A percentile compares a stretch with the other conserved stretches of the same genome.
Conservation (phyloP, 2,797 vertebrate species). For the Squalus acanthias region DNA sequence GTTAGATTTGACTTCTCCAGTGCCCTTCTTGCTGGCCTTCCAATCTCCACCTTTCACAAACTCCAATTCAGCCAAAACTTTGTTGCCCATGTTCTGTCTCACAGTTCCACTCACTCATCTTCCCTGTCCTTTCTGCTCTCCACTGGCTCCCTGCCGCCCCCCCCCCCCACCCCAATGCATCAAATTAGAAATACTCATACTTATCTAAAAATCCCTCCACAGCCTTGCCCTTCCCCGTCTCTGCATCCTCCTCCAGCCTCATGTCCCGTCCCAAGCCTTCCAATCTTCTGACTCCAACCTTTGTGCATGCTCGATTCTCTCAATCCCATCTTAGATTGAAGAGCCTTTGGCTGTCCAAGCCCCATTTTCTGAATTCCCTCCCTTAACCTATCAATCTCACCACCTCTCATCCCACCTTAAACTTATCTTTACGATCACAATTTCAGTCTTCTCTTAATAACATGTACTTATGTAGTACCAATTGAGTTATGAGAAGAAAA, state of each 20-base stretch:
- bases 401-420: too few species aligned
- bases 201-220: neutral
- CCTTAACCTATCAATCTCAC: too few species aligned
- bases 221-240: neutral
- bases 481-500: too few species aligned
- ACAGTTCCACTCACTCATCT: neutral
- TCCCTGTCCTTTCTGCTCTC: too few species aligned
- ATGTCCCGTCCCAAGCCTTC: neutral
- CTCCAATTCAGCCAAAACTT: neutral
- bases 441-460: too few species aligned
- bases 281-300: neutral
- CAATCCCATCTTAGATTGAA: too few species aligned
- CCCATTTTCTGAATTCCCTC: too few species aligned
- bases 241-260: neutral
- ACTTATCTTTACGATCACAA: too few species aligned
- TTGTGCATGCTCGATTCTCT: too few species aligned
- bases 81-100: neutral
- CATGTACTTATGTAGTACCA: too few species aligned
- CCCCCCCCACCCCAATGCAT: neutral
- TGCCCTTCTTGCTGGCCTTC: neutral
- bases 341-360: too few species aligned
- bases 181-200: neutral
- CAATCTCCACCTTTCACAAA: neutral
- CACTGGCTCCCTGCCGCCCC: too few species aligned
- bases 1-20: neutral